Evolutionary conservation across 2,888 invertebrate species (phyloP).

Genomic region (Disparrhopalites patrizii): DNA sequence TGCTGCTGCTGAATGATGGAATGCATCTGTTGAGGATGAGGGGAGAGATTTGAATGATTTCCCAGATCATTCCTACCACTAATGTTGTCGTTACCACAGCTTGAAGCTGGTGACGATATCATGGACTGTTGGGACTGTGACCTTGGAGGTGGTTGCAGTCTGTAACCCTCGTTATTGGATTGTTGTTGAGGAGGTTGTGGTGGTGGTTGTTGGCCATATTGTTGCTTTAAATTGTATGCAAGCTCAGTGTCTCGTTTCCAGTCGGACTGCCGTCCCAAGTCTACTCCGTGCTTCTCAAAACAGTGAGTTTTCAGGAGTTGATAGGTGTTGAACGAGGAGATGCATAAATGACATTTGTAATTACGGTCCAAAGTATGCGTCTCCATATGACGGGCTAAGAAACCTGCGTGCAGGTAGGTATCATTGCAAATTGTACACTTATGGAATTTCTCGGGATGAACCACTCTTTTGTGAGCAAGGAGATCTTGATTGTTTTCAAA

Average conservation of each 20-base stretch:
- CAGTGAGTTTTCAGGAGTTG: constrained; percentile 19
- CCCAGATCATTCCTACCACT: neutral
- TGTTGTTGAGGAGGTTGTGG: neutral
- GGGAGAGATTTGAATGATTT: neutral
- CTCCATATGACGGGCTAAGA: constrained; percentile 26
- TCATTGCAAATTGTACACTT: constrained; percentile 23
- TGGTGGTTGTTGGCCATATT: neutral
- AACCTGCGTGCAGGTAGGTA: constrained; percentile 24
- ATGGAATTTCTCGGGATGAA: constrained; percentile 24
- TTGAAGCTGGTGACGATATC: constrained; percentile 9
- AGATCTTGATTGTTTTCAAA: constrained; percentile 25
- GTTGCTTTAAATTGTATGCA: constrained; percentile 9
- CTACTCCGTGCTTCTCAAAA: constrained; percentile 25
- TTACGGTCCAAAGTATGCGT: constrained; percentile 21
- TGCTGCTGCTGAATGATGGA: constrained; percentile 2
- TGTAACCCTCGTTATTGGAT: neutral
- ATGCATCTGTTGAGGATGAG: no score
- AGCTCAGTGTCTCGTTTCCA: constrained; percentile 24
- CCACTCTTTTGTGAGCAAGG: constrained; percentile 14
- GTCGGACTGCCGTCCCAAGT: constrained; percentile 23
- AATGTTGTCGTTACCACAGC: neutral
- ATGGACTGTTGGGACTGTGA: constrained; percentile 7
- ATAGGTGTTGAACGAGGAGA: constrained; percentile 26
- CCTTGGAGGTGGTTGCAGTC: neutral
- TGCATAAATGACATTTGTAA: constrained; percentile 22